Conservation (phyloP, 2,888 invertebrate genomes). For the Hypsopygia costalis region DNA sequence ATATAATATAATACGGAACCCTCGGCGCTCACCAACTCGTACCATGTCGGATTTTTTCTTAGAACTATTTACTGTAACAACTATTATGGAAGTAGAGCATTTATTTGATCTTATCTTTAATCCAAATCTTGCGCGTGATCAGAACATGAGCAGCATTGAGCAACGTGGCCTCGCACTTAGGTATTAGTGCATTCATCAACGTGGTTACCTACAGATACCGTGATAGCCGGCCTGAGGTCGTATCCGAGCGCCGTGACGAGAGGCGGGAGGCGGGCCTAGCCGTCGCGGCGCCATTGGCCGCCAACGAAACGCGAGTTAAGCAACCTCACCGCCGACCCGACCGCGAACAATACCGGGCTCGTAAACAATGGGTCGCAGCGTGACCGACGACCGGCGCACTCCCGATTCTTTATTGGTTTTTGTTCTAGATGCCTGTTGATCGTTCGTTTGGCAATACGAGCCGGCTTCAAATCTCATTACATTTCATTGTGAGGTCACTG, state of each 20-base stretch:
- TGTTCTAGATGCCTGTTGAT: conserved; percentile 13
- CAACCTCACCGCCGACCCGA: not conserved
- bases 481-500: too few species aligned
- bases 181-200: too few species aligned
- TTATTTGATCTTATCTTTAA: too few species aligned
- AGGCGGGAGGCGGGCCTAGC: not conserved
- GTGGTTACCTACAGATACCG: not conserved
- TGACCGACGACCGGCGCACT: conserved; percentile 3
- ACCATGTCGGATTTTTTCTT: too few species aligned
- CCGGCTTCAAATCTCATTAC: not conserved
- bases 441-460: not conserved
- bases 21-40: too few species aligned
- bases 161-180: too few species aligned
- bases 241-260: not conserved
- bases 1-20: too few species aligned
- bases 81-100: too few species aligned
- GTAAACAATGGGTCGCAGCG: not conserved
- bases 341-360: not conserved
- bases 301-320: conserved; percentile 10
- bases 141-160: too few species aligned
- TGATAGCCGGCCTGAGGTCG: not conserved
- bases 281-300: conserved; percentile 12
- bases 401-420: conserved; percentile 10
- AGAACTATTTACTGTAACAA: too few species aligned
- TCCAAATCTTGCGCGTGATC: too few species aligned